phyloP scores from a whole-genome alignment of 2,113 vertebrate species.

The Zosterops japonicus region DNA sequence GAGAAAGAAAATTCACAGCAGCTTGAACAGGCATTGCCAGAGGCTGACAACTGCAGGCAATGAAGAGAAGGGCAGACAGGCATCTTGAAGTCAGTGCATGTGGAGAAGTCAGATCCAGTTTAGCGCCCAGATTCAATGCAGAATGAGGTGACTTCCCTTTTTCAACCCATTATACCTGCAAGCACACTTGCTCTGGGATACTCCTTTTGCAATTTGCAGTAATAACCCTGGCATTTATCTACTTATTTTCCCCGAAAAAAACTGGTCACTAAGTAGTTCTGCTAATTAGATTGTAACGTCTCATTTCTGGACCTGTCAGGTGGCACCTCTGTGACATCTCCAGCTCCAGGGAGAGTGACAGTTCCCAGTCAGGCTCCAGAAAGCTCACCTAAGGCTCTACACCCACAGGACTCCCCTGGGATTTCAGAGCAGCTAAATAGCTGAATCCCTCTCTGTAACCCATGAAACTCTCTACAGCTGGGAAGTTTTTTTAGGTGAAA shows the following conservation, averaged over 20 bases:
- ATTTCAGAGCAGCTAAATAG: neutral
- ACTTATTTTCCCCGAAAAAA: neutral
- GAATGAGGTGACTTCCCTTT: neutral
- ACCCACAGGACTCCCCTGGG: neutral
- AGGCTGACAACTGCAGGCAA: neutral
- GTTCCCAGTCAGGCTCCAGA: neutral
- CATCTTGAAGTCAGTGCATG: neutral
- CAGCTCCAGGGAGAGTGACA: neutral
- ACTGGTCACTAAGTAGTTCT: neutral
- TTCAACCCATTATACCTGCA: neutral
- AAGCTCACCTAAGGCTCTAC: neutral
- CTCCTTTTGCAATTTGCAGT: neutral
- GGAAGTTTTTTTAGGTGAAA: neutral
- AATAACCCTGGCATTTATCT: neutral
- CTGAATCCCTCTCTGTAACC: neutral
- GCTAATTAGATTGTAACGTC: neutral
- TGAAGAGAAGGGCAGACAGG: neutral
- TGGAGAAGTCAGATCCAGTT: neutral
- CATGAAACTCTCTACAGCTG: neutral
- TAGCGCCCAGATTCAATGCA: neutral
- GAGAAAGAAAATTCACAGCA: neutral
- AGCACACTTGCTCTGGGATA: neutral
- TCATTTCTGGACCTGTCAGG: neutral
- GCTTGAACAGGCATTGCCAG: neutral
- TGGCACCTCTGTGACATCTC: neutral